Evolutionary conservation across 2,113 vertebrate species (phyloP), one percentile per base, ranked within the genome.

Genomic region (Megaptera novaeangliae): DNA sequence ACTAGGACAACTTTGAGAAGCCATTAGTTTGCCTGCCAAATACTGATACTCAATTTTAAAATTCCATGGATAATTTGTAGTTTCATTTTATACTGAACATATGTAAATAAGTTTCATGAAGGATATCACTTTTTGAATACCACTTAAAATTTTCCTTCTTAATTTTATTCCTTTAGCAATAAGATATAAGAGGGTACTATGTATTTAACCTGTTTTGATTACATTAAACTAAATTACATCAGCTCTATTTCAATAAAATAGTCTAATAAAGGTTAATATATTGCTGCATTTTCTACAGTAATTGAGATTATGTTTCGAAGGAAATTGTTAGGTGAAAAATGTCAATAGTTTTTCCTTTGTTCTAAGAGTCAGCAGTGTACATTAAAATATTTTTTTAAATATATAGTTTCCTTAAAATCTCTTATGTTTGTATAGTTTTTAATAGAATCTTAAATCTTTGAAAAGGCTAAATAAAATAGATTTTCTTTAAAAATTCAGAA

Each of bases 401-500:
- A 44, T 44, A 95, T 39, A 52, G 1, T 68, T 95, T 92, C 8
- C 12, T 96, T 85, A 93, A 97, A 92, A 94, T 96, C 3, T 64
- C 86, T 77, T 71, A 75, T 64, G 23, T 91, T 96, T 87, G 11
- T 31, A 46, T 94, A 91, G 36, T 66, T 91, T 85, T 84, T 88
- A 83, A 95, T 52, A 57, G 39, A 18, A 61, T 78, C 97, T 77
- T 72, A 95, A 82, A 64, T 71, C n/a, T 88, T 88, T 85, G 34
- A 90, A 95, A 95, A 74, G 49, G 2, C 59, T 69, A 95, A 92
- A 94, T 91, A 88, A 68, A 84, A 44, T 66, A 57, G 23, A 87
- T 78, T 95, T 94, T 77, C 55, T 87, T 96, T 95, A 86, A 98
- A 96, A 52, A 55, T 4, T 46, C 20, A 88, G 18, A 84, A 90